Base-by-base conservation (phyloP, 2,888 invertebrate genomes). In the Trypoxylon attenuatum region DNA sequence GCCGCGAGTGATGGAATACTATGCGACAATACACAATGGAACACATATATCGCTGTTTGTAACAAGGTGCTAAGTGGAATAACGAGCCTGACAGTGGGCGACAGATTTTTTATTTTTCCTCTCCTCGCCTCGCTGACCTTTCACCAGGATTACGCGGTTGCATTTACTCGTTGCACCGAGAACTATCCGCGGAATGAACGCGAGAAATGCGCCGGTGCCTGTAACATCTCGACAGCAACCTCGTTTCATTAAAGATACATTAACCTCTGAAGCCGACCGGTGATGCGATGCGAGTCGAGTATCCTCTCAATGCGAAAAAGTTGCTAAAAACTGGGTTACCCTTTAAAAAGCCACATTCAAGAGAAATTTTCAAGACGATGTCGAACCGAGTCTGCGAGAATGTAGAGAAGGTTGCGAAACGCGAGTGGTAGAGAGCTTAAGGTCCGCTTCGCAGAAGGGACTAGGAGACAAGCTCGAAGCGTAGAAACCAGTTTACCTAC, bases 1-100 rank as follows among this genome's bases (percentile, higher is more conserved):
- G n/a, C 66, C 45, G 41, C 61, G 60, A 73, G 59, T 62, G 57
- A 67, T 73, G 59, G 62, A 59, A 71, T 56, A 57, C 53, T 33
- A 22, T 45, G 57, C 76, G 73, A 73, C 73, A 76, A 73, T 74
- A 71, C 74, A 77, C 74, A 77, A 75, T 75, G 60, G 77, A 77
- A 74, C 77, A 77, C 75, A 77, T 77, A n/a, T n/a, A 74, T 75
- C 75, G 77, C 62, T 53, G 77, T 52, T 64, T 74, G 66, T 76
- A 77, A 76, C 75, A 77, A 76, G 75, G 75, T 77, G 75, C 75
- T 77, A 76, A 76, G 66, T 76, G 63, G 76, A 75, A 72, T 73
- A 77, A 74, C 76, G 77, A 78, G 69, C 68, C 65, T 65, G 69
- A 56, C 70, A 62, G 81, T 81, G 81, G 80, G 81, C 81, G 81